Percentiles rank a stretch among this genome's conserved stretches.
phyloP scores from a whole-genome alignment of 2,113 vertebrate genomes.

The Tauraco erythrolophus region DNA sequence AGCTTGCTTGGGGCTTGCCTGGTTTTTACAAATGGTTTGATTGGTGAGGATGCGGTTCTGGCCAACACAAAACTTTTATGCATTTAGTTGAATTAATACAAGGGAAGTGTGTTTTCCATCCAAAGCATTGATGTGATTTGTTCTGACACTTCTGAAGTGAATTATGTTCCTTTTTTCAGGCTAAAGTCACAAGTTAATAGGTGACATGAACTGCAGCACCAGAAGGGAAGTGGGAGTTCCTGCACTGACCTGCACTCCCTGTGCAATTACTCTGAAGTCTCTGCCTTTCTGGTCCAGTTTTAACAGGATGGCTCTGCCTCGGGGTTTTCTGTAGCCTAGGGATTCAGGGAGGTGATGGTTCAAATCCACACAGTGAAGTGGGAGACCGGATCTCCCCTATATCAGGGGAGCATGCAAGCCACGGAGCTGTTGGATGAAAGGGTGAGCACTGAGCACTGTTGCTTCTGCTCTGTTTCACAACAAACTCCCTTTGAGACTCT shows the following conservation, averaged over 20 bases:
- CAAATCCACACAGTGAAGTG: neutral
- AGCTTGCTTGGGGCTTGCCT: neutral
- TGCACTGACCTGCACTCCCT: neutral
- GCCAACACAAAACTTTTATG: neutral
- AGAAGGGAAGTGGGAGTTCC: neutral
- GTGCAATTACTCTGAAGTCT: neutral
- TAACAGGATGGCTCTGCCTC: neutral
- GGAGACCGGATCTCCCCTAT: neutral
- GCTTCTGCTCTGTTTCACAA: neutral
- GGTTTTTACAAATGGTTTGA: neutral
- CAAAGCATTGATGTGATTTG: neutral
- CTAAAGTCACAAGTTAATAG: neutral
- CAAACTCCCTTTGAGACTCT: neutral
- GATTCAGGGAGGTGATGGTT: neutral
- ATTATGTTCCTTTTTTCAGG: neutral
- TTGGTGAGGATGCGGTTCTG: neutral
- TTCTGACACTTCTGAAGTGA: neutral
- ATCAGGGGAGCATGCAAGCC: neutral
- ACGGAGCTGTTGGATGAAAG: neutral
- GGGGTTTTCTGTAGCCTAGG: neutral
- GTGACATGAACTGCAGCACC: neutral
- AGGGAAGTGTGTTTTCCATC: neutral
- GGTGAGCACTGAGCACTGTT: accelerated
- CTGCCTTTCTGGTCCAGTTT: neutral
- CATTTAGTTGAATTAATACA: neutral